A percentile compares a stretch with the other conserved stretches of the same genome.
phyloP scores from a whole-genome alignment of 2,797 vertebrate species.

The Sarcophilus harrisii region DNA sequence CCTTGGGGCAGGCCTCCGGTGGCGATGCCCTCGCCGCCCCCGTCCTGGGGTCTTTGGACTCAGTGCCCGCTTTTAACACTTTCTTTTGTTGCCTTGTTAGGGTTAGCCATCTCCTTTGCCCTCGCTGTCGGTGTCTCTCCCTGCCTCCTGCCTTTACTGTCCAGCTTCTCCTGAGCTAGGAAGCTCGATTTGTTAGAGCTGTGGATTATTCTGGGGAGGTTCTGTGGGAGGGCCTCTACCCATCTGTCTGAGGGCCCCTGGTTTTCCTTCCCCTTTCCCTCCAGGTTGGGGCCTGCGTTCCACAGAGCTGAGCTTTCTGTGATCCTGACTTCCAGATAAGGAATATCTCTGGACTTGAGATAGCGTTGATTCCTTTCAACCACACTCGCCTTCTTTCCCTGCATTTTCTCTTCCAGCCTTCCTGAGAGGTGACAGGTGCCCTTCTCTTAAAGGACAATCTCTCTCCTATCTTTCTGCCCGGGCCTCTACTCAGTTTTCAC shows the following conservation, averaged over 20 bases:
- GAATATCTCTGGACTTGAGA: background rate
- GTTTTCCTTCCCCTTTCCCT: background rate
- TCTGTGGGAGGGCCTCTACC: background rate
- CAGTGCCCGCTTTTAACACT: background rate
- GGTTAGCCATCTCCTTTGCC: background rate
- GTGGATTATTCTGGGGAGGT: too few relatives aligned
- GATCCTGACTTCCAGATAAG: background rate
- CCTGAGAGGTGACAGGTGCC: background rate
- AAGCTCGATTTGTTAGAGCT: background rate
- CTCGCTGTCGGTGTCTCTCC: accelerated
- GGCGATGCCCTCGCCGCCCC: too few relatives aligned
- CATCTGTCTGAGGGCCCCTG: background rate
- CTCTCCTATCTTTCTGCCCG: background rate
- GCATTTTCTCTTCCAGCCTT: background rate
- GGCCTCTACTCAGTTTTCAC: background rate
- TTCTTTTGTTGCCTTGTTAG: background rate
- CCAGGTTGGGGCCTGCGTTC: background rate
- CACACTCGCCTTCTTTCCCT: background rate
- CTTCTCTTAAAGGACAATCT: background rate
- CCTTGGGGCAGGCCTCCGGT: too few relatives aligned
- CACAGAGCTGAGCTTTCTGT: background rate
- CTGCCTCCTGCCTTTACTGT: background rate
- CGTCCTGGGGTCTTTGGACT: background rate
- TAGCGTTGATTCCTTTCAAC: background rate
- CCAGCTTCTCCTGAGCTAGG: background rate